Percentiles rank a stretch among this genome's conserved stretches.
Evolutionary conservation across 2,888 invertebrate genomes (phyloP).

Genomic region (Synergus itoensis): DNA sequence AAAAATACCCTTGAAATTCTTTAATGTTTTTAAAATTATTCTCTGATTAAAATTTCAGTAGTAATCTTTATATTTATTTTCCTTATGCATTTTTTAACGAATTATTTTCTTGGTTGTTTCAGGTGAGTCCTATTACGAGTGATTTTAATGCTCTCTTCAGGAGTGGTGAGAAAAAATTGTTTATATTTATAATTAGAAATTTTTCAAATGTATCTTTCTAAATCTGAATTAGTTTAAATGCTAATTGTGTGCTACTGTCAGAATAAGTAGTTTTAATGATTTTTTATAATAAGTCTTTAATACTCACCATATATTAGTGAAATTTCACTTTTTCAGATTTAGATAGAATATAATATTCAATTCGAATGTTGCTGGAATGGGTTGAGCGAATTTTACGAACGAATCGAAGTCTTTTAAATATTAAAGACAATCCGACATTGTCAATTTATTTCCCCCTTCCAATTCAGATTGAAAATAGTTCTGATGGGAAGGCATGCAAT

Average conservation of each 20-base stretch:
- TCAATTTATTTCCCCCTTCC: background rate
- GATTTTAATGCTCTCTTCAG: background rate
- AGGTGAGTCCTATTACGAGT: conserved; percentile 10
- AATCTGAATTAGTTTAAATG: too few relatives aligned
- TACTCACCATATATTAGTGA: background rate
- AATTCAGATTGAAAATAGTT: conserved; percentile 19
- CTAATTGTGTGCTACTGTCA: too few relatives aligned
- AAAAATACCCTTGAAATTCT: background rate
- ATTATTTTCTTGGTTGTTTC: conserved; percentile 4
- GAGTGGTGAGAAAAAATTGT: conserved; percentile 6
- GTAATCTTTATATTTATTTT: background rate
- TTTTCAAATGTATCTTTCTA: too few relatives aligned
- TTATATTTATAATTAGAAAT: background rate
- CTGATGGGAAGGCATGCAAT: background rate
- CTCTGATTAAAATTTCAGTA: too few relatives aligned
- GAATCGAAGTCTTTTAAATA: conserved; percentile 5
- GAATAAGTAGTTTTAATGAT: too few relatives aligned
- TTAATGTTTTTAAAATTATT: background rate
- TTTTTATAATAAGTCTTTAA: too few relatives aligned
- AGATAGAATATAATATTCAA: background rate
- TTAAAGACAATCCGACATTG: background rate
- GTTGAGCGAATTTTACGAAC: background rate
- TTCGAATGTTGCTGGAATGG: background rate
- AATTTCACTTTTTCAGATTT: background rate
- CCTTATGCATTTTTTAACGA: too few relatives aligned